A percentile compares a stretch with the other conserved stretches of the same genome.
Evolutionary conservation across 92 coral and sea anemone species (phyloP).

Genomic region (Heteractis magnifica): DNA sequence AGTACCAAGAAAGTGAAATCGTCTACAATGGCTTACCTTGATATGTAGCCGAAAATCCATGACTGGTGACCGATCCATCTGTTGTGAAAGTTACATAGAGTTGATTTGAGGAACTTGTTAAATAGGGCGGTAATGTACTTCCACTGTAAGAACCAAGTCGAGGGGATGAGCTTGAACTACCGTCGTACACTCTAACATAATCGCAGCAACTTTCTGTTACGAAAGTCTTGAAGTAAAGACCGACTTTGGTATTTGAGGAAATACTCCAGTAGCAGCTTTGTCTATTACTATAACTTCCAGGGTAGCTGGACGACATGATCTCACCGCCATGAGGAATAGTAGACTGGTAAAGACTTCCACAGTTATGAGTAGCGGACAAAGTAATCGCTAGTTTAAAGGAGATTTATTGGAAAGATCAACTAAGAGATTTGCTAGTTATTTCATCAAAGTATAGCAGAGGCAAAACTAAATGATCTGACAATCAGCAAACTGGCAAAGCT

Average conservation of each 20-base stretch:
- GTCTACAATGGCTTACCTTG: no score
- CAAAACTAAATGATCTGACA: no score
- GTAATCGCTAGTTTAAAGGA: no score
- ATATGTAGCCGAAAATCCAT: not conserved
- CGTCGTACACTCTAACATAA: conserved; percentile 14
- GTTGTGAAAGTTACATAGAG: conserved; percentile 11
- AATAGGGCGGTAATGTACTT: not conserved
- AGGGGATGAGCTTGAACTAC: conserved; percentile 1
- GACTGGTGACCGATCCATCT: not conserved
- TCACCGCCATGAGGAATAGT: not conserved
- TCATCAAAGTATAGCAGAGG: no score
- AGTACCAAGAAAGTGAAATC: no score
- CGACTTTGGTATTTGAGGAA: not conserved
- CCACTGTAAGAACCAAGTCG: conserved; percentile 1
- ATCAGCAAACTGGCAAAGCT: no score
- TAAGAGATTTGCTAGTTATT: no score
- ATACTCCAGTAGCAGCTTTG: not conserved
- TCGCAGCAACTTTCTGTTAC: not conserved
- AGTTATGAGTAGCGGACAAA: no score
- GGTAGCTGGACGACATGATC: conserved; percentile 13
- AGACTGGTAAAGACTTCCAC: no score
- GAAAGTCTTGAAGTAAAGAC: no score
- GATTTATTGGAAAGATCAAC: no score
- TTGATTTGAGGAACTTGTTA: conserved; percentile 12
- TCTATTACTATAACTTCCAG: not conserved